Percentiles rank a stretch among this genome's conserved stretches.
phyloP scores from a whole-genome alignment of 2,113 vertebrate species.

The Argyrosomus japonicus region DNA sequence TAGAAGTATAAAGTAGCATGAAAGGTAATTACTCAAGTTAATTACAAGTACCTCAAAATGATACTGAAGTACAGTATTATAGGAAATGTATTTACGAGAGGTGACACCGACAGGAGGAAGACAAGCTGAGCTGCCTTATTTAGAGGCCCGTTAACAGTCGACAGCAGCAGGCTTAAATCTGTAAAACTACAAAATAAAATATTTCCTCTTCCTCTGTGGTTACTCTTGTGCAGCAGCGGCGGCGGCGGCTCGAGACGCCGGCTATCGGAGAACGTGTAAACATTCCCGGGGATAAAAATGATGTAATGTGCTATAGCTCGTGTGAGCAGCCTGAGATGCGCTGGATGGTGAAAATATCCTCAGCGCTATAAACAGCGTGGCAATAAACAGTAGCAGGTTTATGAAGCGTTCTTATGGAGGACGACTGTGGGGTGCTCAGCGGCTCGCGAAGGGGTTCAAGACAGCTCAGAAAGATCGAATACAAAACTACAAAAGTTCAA shows the following conservation, averaged over 20 bases:
- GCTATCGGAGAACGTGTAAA: background rate
- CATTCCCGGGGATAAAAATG: conserved; percentile 12
- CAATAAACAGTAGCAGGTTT: conserved; percentile 17
- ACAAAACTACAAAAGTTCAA: background rate
- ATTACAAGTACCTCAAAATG: background rate
- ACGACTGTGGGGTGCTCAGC: background rate
- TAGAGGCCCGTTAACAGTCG: background rate
- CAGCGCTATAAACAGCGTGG: background rate
- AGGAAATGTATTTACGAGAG: background rate
- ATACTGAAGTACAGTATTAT: background rate
- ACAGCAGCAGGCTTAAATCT: background rate
- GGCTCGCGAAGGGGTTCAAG: background rate
- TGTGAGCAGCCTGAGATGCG: background rate
- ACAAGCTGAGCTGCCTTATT: background rate
- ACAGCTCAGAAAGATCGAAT: background rate
- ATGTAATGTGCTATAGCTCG: background rate
- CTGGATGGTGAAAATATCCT: conserved; percentile 5
- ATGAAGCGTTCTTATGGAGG: conserved; percentile 4
- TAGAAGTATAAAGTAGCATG: too few species aligned
- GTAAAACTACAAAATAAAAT: background rate
- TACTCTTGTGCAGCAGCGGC: background rate
- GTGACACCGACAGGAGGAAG: background rate
- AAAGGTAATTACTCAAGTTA: too few species aligned
- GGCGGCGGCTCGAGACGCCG: background rate
- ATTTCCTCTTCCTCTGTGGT: background rate